phyloP scores from a whole-genome alignment of 2,797 vertebrate species.

The Diceros bicornis region DNA sequence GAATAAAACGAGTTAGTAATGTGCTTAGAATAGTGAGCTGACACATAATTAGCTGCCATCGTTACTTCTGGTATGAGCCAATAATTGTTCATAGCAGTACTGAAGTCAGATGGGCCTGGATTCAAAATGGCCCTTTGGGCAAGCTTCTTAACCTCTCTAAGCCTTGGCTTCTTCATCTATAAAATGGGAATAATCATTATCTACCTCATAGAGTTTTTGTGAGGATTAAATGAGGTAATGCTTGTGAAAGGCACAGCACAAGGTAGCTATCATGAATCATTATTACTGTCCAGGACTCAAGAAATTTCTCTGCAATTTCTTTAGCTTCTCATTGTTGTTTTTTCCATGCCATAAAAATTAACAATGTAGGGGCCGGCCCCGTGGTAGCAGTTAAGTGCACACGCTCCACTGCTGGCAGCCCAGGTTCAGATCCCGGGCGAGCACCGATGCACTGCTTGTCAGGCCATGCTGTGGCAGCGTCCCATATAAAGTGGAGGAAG shows the following conservation, averaged over 20 bases:
- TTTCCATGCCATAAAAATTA: background rate
- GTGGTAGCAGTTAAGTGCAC: too few species aligned
- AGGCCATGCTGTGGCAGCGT: too few species aligned
- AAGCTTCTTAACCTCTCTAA: background rate
- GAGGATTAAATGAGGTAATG: background rate
- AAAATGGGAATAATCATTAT: background rate
- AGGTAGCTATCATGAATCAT: background rate
- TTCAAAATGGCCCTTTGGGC: background rate
- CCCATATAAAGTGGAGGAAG: too few species aligned
- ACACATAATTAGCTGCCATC: background rate
- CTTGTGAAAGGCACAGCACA: background rate
- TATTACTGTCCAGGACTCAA: background rate
- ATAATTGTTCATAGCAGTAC: background rate
- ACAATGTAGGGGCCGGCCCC: background rate
- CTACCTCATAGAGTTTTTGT: background rate
- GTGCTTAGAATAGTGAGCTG: background rate
- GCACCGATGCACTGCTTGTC: too few species aligned
- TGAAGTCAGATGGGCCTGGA: background rate
- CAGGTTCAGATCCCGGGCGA: too few species aligned
- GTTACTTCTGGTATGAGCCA: background rate
- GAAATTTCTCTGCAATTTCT: conserved; percentile 7
- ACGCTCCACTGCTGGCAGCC: too few species aligned
- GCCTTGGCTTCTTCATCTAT: background rate
- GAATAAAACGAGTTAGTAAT: background rate
- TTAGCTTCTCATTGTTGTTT: background rate